A percentile compares a stretch with the other conserved stretches of the same genome.
phyloP scores from a whole-genome alignment of 1,140 invertebrate species.

The Hycleus phaleratus region DNA sequence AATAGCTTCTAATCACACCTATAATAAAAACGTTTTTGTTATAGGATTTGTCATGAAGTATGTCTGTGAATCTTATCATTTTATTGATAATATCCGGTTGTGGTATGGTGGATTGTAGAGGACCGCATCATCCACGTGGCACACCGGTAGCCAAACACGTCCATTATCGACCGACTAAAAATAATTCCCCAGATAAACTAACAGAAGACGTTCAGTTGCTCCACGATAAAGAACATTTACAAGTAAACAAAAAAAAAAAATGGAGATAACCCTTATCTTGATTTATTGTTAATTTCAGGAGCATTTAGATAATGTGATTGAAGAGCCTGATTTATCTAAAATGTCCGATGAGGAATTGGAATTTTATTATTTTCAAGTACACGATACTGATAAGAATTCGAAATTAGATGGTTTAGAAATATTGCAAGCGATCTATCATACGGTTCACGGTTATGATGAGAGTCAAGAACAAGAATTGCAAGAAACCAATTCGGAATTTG shows the following conservation, averaged over 20 bases:
- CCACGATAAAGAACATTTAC: slow-evolving; percentile 57
- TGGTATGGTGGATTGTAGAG: slow-evolving; percentile 38
- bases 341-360: slow-evolving; percentile 69
- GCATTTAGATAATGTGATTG: slow-evolving; percentile 55
- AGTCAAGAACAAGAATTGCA: slow-evolving; percentile 22
- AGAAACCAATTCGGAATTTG: slow-evolving; percentile 37
- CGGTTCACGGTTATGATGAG: slow-evolving; percentile 43
- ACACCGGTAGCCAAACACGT: slow-evolving; percentile 51
- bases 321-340: slow-evolving; percentile 49
- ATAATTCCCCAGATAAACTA: slow-evolving; percentile 44
- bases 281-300: slow-evolving; percentile 49
- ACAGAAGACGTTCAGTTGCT: slow-evolving; percentile 58
- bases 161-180: slow-evolving; percentile 46
- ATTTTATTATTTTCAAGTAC: slow-evolving; percentile 57
- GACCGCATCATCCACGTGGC: slow-evolving; percentile 67
- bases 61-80: background rate
- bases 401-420: slow-evolving; percentile 76
- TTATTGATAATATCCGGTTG: slow-evolving; percentile 3
- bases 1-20: background rate
- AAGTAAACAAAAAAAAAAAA: slow-evolving; percentile 35
- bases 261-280: slow-evolving; percentile 42
- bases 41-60: too few species aligned
- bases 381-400: slow-evolving; percentile 74
- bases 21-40: too few species aligned
- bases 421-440: slow-evolving; percentile 58